Percentiles rank a stretch among this genome's conserved stretches.
These are phyloP conservation scores for Otis tarda DNA, from an alignment of 2,113 vertebrate genomes.

Conservation along the genomic window DNA sequence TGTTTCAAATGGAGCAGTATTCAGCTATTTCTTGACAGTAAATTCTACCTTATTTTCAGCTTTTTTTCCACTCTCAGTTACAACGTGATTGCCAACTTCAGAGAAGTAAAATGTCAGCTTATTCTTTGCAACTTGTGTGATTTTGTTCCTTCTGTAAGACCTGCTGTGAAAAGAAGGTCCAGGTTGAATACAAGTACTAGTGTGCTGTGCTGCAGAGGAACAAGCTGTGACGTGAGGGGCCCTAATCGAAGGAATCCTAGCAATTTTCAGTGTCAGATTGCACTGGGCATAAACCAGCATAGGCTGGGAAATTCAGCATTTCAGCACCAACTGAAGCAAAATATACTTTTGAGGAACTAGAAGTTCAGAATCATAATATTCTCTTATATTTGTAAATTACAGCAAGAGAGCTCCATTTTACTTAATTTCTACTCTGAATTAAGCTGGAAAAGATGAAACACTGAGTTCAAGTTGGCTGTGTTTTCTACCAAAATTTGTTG, in stretches of 20 bases:
- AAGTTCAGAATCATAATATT: not conserved
- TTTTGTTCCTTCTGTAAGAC: not conserved
- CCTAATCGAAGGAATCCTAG: not conserved
- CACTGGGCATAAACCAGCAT: not conserved
- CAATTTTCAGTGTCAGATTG: not conserved
- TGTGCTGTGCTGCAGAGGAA: not conserved
- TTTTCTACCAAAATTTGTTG: not conserved
- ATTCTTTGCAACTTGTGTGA: not conserved
- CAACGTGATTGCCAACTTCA: not conserved
- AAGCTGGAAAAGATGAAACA: not conserved
- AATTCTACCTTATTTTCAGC: not conserved
- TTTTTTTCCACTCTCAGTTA: not conserved
- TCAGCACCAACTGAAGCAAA: not conserved
- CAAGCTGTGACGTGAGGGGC: not conserved
- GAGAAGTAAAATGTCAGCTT: not conserved
- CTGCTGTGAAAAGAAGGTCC: not conserved
- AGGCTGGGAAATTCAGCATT: not conserved
- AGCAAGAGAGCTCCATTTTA: not conserved
- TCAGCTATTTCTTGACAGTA: not conserved
- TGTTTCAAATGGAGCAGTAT: not conserved
- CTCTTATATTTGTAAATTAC: not conserved
- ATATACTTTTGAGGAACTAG: not conserved
- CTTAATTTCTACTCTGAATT: not conserved
- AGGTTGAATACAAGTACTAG: not conserved
- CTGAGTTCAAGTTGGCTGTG: not conserved